Base-by-base conservation (phyloP, 2,888 invertebrate species). In the Elysia crispata region DNA sequence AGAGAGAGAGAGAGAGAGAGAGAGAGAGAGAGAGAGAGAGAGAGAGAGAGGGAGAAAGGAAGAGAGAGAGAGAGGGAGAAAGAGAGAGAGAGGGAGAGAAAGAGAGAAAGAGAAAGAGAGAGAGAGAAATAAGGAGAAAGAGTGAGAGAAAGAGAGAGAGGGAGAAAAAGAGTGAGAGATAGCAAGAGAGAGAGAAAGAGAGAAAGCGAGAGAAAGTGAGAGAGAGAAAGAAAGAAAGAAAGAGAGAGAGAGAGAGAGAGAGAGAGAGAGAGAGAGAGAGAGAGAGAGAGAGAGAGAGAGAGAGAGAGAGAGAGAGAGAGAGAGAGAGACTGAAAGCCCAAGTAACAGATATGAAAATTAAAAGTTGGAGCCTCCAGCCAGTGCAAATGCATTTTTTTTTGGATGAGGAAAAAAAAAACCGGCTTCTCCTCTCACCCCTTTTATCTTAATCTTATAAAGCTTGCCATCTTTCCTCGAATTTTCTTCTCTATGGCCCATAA, bases 161-260 rank as follows among this genome's bases (percentile, higher is more conserved):
- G 60, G 3, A 60, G 60, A 60, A 25, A 60, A 5, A 60, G 60
- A 60, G 41, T 41, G 41, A 11, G 11, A 41, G 41, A 41, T 6
- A 41, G 11, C 41, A 41, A 6, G 41, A 41, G 41, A 6, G 3
- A 41, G 11, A 6, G 41, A 41, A 41, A 41, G 60, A 60, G 60
- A 8, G 60, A 13, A 5, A 60, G 25, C 6, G 25, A 15, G 25
- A 60, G 60, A 60, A 5, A 15, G 25, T n/a, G 3, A 60, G 6
- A 60, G 60, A 13, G 15, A 60, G 60, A 60, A 25, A 13, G 60
- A 60, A 15, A 60, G 60, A 60, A 25, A 60, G 60, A 60, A 15
- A 60, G 60, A 60, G 60, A 60, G 60, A 60, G 60, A 60, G 60
- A 60, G 60, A 60, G 60, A 60, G 60, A 60, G 60, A 60, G 60